These are phyloP conservation scores for Trochalopteron elliotii DNA, from an alignment of 2,113 vertebrate genomes.

Conservation along the genomic window DNA sequence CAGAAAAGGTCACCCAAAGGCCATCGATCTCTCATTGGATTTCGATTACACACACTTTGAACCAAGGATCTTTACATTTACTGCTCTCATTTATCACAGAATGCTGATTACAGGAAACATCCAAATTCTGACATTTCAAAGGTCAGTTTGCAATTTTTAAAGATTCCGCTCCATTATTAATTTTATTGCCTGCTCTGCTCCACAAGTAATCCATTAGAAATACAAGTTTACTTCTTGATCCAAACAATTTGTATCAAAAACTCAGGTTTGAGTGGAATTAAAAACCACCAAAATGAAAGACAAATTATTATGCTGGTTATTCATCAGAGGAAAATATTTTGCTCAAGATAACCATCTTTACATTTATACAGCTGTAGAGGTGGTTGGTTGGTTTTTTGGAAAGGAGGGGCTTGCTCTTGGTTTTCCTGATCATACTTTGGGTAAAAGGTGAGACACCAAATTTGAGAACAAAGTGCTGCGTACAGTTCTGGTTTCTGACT, in stretches of 20 bases:
- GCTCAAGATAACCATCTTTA: background rate
- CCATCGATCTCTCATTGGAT: conserved; percentile 47
- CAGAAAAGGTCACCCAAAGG: conserved; percentile 49
- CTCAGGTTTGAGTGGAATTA: background rate
- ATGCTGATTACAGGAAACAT: conserved; percentile 34
- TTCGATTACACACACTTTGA: conserved; percentile 37
- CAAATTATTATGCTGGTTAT: background rate
- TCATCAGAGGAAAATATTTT: background rate
- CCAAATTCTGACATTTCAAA: conserved; percentile 61
- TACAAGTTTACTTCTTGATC: background rate
- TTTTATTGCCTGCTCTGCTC: background rate
- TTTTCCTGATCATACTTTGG: background rate
- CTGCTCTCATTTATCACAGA: conserved; percentile 39
- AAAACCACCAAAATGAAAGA: background rate
- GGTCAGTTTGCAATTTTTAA: conserved; percentile 41
- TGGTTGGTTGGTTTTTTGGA: background rate
- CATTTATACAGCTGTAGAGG: background rate
- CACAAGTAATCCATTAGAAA: background rate
- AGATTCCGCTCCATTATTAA: conserved; percentile 34
- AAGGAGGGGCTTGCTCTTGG: background rate
- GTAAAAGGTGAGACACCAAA: background rate
- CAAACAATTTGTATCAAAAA: background rate
- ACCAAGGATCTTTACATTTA: conserved; percentile 31
- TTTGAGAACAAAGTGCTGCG: background rate
- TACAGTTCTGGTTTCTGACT: background rate